Percentiles rank a stretch among this genome's conserved stretches.
phyloP scores from a whole-genome alignment of 2,888 invertebrate genomes.

The Liodrosophila aerea region DNA sequence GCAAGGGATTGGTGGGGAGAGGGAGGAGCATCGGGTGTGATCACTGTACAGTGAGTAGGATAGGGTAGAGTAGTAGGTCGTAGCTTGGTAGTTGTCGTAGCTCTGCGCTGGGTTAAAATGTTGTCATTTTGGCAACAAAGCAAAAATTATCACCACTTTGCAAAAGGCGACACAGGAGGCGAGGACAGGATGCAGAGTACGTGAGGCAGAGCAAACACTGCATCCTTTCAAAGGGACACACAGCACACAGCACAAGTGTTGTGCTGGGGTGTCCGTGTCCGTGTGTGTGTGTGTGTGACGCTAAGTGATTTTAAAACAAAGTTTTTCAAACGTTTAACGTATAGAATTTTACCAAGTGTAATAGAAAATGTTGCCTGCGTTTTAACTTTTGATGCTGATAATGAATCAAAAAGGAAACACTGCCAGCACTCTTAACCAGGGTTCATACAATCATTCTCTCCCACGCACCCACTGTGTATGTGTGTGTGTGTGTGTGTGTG shows the following conservation, averaged over 20 bases:
- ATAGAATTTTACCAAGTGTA: conserved; percentile 51
- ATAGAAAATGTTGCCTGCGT: conserved; percentile 60
- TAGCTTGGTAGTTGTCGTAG: conserved; percentile 11
- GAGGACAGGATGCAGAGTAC: conserved; percentile 24
- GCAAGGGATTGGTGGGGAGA: not conserved
- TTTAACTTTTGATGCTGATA: conserved; percentile 75
- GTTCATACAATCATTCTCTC: conserved; percentile 41
- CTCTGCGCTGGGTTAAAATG: conserved; percentile 62
- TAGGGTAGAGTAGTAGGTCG: too few relatives aligned
- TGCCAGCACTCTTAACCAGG: conserved; percentile 44
- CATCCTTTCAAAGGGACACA: conserved; percentile 61
- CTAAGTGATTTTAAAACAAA: conserved; percentile 79
- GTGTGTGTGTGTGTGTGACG: conserved; percentile 28
- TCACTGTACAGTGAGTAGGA: too few relatives aligned
- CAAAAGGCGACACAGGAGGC: conserved; percentile 62
- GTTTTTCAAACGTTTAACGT: conserved; percentile 74
- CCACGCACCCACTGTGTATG: too few relatives aligned
- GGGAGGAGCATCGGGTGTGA: too few relatives aligned
- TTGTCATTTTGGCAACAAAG: conserved; percentile 79
- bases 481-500: not conserved
- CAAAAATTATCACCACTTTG: conserved; percentile 80
- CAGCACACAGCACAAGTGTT: not conserved
- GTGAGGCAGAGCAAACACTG: conserved; percentile 28
- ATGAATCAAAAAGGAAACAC: conserved; percentile 51
- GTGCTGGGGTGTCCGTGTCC: conserved; percentile 7